A percentile compares a stretch with the other conserved stretches of the same genome.
Conservation (phyloP, 2,797 vertebrate species). For the Podarcis siculus region DNA sequence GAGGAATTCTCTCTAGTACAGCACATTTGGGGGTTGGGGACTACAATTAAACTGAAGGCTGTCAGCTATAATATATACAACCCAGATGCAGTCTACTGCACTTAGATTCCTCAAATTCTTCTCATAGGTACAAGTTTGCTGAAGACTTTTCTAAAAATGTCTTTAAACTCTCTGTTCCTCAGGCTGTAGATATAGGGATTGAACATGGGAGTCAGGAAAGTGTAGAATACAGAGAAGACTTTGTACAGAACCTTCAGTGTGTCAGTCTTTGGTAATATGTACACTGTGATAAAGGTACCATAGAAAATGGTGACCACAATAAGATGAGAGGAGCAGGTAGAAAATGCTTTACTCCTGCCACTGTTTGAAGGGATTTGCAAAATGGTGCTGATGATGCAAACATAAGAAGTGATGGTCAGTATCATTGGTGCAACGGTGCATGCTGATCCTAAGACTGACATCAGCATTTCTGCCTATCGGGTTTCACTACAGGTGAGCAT, state of each 20-base stretch:
- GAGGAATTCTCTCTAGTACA: too few species aligned
- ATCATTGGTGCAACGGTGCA: neutral
- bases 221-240: conserved; percentile 36
- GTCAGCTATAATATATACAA: too few species aligned
- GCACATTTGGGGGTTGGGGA: too few species aligned
- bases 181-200: conserved; percentile 54
- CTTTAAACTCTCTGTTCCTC: conserved; percentile 48
- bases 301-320: conserved; percentile 23
- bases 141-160: neutral
- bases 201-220: conserved; percentile 44
- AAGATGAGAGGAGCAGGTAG: conserved; percentile 49
- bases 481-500: neutral
- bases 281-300: conserved; percentile 33
- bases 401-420: conserved; percentile 31
- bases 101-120: neutral
- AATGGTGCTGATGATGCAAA: conserved; percentile 49
- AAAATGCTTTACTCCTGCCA: conserved; percentile 39
- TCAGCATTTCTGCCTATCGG: neutral
- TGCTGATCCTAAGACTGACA: neutral
- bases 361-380: conserved; percentile 41
- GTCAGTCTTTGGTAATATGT: conserved; percentile 13
- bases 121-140: too few species aligned
- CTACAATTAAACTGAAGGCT: too few species aligned
- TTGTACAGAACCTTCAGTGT: conserved; percentile 32
- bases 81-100: neutral